Percentiles rank a stretch among this genome's conserved stretches.
Evolutionary conservation across 37 sponge, comb jelly and placozoan genomes (phyloP).

Genomic region (Theonella swinhoei): DNA sequence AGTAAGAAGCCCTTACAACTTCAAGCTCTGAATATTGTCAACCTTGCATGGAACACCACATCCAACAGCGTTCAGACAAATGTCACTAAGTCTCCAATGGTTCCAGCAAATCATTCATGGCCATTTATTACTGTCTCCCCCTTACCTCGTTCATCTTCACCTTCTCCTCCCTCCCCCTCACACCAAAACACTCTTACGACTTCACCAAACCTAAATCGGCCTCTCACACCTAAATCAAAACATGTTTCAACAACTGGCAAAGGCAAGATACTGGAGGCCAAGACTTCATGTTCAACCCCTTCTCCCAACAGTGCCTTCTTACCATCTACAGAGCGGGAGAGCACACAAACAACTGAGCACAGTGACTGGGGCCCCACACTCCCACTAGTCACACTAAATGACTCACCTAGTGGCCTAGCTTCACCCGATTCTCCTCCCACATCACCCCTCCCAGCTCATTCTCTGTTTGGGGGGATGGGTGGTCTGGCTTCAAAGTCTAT

Average conservation of each 20-base stretch:
- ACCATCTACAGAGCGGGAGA: background rate
- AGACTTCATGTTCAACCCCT: too few species aligned
- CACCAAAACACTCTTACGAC: background rate
- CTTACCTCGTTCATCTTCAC: background rate
- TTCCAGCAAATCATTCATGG: background rate
- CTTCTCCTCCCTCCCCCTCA: background rate
- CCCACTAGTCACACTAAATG: too few species aligned
- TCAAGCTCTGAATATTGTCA: slow-evolving; percentile 13
- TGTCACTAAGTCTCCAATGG: background rate
- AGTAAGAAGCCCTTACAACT: background rate
- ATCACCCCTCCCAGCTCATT: background rate
- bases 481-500: slow-evolving; percentile 20
- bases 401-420: background rate
- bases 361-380: too few species aligned
- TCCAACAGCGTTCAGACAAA: slow-evolving; percentile 21
- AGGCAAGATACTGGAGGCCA: too few species aligned
- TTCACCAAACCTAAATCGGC: background rate
- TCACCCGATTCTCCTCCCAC: background rate
- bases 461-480: slow-evolving; percentile 13
- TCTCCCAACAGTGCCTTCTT: background rate
- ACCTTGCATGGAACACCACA: slow-evolving; percentile 7
- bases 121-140: background rate
- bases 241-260: too few species aligned
- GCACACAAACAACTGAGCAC: background rate
- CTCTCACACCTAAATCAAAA: background rate